Evolutionary conservation across 2,113 vertebrate genomes (phyloP).

Genomic region (Cynocephalus volans): DNA sequence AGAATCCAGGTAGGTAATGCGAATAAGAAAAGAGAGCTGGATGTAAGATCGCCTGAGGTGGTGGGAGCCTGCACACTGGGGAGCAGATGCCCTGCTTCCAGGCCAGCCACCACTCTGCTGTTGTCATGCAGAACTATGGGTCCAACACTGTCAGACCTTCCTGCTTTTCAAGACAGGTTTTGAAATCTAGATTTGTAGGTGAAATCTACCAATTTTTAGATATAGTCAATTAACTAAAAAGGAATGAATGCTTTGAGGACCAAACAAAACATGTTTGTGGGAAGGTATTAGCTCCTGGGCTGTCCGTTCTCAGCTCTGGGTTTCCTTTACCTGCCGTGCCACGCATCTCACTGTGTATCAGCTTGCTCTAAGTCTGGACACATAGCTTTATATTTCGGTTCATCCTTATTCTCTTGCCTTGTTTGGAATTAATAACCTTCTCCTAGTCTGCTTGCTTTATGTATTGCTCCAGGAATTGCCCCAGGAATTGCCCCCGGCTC

Average conservation of each 20-base stretch:
- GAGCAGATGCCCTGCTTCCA: accelerated
- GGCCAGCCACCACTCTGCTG: neutral
- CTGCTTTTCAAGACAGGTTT: neutral
- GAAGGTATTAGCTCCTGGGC: neutral
- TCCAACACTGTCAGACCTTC: neutral
- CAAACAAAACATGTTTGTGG: neutral
- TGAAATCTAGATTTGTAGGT: neutral
- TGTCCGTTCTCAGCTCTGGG: accelerated
- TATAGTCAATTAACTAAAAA: neutral
- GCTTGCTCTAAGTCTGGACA: neutral
- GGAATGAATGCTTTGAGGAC: neutral
- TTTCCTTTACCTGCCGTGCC: neutral
- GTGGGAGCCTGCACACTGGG: neutral
- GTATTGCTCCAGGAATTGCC: neutral
- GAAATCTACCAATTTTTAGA: neutral
- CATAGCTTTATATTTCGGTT: neutral
- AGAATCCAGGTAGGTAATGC: neutral
- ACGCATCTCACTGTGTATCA: accelerated
- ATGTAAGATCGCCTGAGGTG: too few relatives aligned
- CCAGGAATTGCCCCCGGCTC: neutral
- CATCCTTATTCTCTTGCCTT: neutral
- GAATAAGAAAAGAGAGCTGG: neutral
- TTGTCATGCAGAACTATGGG: neutral
- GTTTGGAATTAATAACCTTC: neutral
- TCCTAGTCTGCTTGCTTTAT: neutral